A percentile compares a stretch with the other conserved stretches of the same genome.
These are phyloP conservation scores for Agrypnia vestita DNA, from an alignment of 1,140 invertebrate species.

Conservation along the genomic window DNA sequence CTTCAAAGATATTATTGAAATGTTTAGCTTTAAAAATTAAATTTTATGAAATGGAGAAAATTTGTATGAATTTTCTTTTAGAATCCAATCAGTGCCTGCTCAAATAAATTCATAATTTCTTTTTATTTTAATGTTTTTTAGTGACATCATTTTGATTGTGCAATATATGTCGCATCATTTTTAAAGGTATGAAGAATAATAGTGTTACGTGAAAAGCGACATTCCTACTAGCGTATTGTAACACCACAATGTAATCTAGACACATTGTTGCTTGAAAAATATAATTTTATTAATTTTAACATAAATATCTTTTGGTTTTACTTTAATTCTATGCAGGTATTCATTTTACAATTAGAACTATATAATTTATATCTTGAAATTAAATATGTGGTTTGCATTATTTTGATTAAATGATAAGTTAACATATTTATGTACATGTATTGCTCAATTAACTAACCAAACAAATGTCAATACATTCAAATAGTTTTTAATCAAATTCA, in stretches of 20 bases:
- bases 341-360: background rate
- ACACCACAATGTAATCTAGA: conserved; percentile 10
- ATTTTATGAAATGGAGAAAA: background rate
- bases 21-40: conserved; percentile 17
- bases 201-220: conserved; percentile 24
- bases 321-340: conserved; percentile 21
- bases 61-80: conserved; percentile 46
- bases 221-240: conserved; percentile 41
- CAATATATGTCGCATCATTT: conserved; percentile 33
- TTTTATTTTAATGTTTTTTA: conserved; percentile 35
- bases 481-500: background rate
- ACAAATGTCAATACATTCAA: background rate
- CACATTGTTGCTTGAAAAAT: conserved; percentile 31
- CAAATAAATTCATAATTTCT: conserved; percentile 48
- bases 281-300: conserved; percentile 17
- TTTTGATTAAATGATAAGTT: too few relatives aligned
- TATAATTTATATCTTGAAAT: conserved; percentile 14
- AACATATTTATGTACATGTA: too few relatives aligned
- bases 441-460: conserved; percentile 12
- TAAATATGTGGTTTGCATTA: background rate
- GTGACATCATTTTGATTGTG: conserved; percentile 34
- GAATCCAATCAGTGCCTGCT: conserved; percentile 60
- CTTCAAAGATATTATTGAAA: conserved; percentile 20
- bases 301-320: background rate
- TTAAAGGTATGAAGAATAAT: conserved; percentile 10